Conservation (phyloP, 2,888 invertebrate genomes). For the Mesopsocus fuscifrons region DNA sequence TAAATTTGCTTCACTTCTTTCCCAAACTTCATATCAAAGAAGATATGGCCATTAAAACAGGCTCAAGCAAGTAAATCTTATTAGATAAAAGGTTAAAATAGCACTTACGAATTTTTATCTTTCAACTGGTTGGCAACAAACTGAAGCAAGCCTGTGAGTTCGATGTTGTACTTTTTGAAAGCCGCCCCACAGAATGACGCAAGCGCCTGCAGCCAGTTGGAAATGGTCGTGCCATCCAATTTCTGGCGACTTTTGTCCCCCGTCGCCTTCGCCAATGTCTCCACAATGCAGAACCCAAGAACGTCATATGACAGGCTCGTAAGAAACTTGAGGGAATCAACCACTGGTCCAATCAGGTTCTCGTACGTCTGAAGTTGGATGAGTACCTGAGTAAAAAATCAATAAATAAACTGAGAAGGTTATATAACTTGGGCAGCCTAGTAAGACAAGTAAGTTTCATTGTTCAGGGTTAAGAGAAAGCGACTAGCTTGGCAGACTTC, state of each 20-base stretch:
- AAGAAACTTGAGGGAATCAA: slow-evolving; percentile 91
- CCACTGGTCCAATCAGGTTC: slow-evolving; percentile 87
- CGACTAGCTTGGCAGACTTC: too few species aligned
- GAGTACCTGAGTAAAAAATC: slow-evolving; percentile 21
- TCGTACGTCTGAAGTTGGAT: slow-evolving; percentile 82
- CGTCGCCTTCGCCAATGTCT: slow-evolving; percentile 59
- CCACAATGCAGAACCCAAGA: slow-evolving; percentile 85
- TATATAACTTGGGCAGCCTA: too few species aligned
- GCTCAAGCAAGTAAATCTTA: too few species aligned
- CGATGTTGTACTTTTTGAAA: slow-evolving; percentile 93
- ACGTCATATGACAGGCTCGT: slow-evolving; percentile 92
- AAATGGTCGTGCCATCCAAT: slow-evolving; percentile 78
- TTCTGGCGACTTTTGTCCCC: slow-evolving; percentile 48
- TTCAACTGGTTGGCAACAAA: slow-evolving; percentile 96
- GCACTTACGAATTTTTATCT: slow-evolving; percentile 68
- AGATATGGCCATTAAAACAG: too few species aligned
- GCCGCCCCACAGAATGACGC: slow-evolving; percentile 91
- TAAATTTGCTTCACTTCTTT: too few species aligned
- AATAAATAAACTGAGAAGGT: background rate
- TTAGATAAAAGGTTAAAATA: too few species aligned
- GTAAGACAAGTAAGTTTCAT: too few species aligned
- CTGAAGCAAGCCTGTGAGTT: slow-evolving; percentile 84
- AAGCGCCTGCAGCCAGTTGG: slow-evolving; percentile 84
- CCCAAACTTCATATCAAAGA: too few species aligned
- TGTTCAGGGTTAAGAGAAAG: too few species aligned